Conservation (phyloP, 2,797 vertebrate genomes). For the Gymnothorax javanicus region DNA sequence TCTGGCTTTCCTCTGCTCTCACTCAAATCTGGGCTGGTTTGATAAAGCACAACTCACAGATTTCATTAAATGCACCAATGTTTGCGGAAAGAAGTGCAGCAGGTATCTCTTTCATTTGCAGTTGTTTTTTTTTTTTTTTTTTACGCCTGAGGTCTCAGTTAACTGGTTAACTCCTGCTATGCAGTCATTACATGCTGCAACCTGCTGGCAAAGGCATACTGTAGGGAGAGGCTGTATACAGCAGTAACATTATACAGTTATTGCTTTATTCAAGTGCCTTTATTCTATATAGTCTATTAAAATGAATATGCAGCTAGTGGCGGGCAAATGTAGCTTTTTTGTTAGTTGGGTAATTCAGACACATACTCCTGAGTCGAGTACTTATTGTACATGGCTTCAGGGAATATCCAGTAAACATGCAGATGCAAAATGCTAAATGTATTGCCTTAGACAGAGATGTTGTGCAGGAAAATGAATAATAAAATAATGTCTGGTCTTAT, state of each 20-base stretch:
- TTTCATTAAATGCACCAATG: neutral
- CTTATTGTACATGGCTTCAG: neutral
- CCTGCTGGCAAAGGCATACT: neutral
- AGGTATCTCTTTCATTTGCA: neutral
- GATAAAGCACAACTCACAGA: neutral
- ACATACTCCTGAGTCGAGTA: neutral
- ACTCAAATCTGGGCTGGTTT: neutral
- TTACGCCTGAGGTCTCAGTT: neutral
- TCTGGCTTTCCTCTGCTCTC: neutral
- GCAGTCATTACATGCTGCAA: neutral
- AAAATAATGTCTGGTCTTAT: neutral
- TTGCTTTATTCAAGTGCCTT: neutral
- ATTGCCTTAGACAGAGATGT: neutral
- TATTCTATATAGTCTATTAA: neutral
- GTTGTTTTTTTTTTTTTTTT: neutral
- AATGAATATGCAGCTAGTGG: neutral
- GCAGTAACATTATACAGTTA: neutral
- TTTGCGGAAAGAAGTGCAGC: neutral
- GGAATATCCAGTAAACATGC: neutral
- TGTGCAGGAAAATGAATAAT: neutral
- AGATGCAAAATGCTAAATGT: neutral
- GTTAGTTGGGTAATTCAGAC: neutral
- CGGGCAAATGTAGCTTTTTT: neutral
- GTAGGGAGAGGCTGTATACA: neutral
- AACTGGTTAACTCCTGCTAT: neutral